Conservation (phyloP, 2,888 invertebrate genomes). For the Troilus luridus region DNA sequence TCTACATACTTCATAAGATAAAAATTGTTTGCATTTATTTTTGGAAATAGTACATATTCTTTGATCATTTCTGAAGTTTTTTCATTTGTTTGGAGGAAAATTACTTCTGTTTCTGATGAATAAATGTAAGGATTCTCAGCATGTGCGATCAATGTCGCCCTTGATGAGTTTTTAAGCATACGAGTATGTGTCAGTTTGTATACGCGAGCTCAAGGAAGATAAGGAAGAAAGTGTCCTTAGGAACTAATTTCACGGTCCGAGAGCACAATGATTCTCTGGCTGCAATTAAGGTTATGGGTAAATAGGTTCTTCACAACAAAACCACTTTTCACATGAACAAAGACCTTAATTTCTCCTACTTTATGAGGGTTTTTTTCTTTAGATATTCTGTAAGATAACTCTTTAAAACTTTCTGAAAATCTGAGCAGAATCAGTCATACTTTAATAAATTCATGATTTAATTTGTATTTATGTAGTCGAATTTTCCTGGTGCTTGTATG, state of each 20-base stretch:
- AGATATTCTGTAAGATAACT: background rate
- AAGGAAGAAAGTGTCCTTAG: background rate
- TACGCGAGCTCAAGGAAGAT: background rate
- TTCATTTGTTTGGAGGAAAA: no score
- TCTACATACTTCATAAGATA: no score
- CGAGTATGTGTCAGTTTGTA: constrained; percentile 40
- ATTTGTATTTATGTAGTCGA: no score
- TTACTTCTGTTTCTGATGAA: background rate
- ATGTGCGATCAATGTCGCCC: background rate
- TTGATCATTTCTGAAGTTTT: no score
- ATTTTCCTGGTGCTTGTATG: no score
- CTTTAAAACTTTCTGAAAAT: no score
- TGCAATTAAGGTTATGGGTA: constrained; percentile 2
- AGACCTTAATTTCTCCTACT: constrained; percentile 11
- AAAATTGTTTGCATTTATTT: no score
- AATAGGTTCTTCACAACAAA: constrained; percentile 14
- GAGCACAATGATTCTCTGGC: background rate
- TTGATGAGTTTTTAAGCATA: background rate
- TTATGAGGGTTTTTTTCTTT: background rate
- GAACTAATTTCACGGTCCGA: background rate
- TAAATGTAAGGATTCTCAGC: background rate
- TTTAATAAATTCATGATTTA: no score
- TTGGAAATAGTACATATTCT: no score
- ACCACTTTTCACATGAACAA: background rate
- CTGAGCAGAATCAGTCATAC: no score